Conservation (phyloP, 2,797 vertebrate genomes). For the Lithobates pipiens region DNA sequence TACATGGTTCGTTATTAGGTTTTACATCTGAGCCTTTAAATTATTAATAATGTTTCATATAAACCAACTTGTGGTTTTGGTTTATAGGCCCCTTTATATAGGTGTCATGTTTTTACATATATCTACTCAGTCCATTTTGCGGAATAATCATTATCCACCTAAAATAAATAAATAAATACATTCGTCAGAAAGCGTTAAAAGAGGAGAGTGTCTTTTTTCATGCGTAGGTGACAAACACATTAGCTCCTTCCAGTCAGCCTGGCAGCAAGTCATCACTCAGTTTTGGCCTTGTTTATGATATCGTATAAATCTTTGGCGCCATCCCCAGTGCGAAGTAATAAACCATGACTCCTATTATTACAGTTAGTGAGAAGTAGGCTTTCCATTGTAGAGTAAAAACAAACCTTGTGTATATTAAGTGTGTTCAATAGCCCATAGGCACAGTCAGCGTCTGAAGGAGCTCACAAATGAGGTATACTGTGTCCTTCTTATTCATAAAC, state of each 20-base stretch:
- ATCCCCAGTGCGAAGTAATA: conserved; percentile 53
- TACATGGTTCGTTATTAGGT: background rate
- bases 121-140: background rate
- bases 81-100: background rate
- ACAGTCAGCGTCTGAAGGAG: conserved; percentile 25
- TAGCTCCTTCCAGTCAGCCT: conserved; percentile 39
- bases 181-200: background rate
- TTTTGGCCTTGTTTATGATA: conserved; percentile 54
- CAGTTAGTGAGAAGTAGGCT: conserved; percentile 37
- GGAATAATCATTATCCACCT: background rate
- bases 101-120: background rate
- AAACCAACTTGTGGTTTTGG: background rate
- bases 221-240: conserved; percentile 43
- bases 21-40: background rate
- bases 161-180: background rate
- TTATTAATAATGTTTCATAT: background rate
- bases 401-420: conserved; percentile 37
- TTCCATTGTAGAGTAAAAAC: conserved; percentile 46
- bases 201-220: conserved; percentile 19
- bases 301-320: conserved; percentile 55
- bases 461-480: conserved; percentile 42
- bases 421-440: conserved; percentile 41
- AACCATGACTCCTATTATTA: conserved; percentile 44
- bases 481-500: conserved; percentile 30
- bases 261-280: conserved; percentile 51